Evolutionary conservation across 1,140 invertebrate genomes (phyloP).

Genomic region (Tribolium castaneum): DNA sequence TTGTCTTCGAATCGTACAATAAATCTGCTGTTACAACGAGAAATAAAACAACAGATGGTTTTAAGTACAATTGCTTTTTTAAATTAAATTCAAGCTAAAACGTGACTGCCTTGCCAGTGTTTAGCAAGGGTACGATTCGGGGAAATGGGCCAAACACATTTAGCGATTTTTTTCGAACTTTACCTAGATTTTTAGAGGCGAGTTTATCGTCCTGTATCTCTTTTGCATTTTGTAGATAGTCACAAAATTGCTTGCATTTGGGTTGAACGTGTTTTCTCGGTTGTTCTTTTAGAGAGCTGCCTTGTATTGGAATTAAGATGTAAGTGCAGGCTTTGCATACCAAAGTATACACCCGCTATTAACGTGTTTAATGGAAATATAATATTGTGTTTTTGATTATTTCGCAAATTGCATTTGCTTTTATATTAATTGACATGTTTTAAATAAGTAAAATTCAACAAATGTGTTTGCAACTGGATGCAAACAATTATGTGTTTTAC

Average conservation of each 20-base stretch:
- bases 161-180: no score
- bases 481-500: no score
- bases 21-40: background rate
- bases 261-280: background rate
- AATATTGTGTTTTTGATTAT: no score
- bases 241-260: background rate
- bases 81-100: background rate
- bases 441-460: background rate
- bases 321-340: background rate
- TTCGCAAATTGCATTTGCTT: background rate
- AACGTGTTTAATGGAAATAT: no score
- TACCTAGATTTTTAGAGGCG: no score
- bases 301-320: background rate
- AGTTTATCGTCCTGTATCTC: background rate
- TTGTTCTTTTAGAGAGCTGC: no score
- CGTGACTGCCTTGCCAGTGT: background rate
- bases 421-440: background rate
- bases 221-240: background rate
- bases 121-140: no score
- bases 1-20: background rate
- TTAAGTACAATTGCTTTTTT: background rate
- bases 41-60: background rate
- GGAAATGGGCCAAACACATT: no score
- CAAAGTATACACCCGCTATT: background rate
- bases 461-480: background rate